Evolutionary conservation across 1,140 invertebrate genomes (phyloP), one percentile per base, ranked within the genome.

Genomic region (Drosophila insularis): DNA sequence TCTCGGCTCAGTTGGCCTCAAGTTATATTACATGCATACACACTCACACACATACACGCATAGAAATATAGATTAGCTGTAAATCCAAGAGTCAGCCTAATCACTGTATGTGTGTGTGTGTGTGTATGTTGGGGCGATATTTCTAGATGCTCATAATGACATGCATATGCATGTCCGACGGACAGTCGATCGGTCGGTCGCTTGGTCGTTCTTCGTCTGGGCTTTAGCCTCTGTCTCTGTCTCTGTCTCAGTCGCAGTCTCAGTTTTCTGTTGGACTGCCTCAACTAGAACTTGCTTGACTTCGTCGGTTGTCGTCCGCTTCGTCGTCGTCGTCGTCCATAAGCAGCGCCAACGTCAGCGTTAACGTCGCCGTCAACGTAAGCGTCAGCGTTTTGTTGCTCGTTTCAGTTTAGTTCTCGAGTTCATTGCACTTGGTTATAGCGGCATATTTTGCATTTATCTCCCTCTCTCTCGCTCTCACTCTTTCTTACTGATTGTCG

Each of bases 241-340:
- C 63, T 70, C 46, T 56, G 53, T 69, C 58, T 63, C 31, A 39
- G 17, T 19, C 35, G 10, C 21, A 11, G n/a, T 73, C 39, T 40
- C 11, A 40, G 8, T 43, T 32, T 53, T 67, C 40, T 64, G 21
- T 71, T 66, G 61, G 79, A 68, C 82, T 87, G 84, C 84, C 84
- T 89, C 84, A 87, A 87, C 84, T 87, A 87, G 84, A 87, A 87
- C 84, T 89, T 89, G 80, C 84, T 87, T 87, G 84, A 89, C 79
- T 89, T 89, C 72, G 80, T 72, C 53, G 50, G 61, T 21, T 65
- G 64, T 40, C 54, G 54, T 43, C 19, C 21, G 10, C 35, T 4
- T 10, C 55, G 59, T 61, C 60, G 19, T 50, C 27, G 11, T 59
- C 54, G 11, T 13, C 55, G 21, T 43, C 46, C 53, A 66, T n/a